Percentiles rank a stretch among this genome's conserved stretches.
phyloP scores from a whole-genome alignment of 2,113 vertebrate genomes.

The Chaenocephalus aceratus region DNA sequence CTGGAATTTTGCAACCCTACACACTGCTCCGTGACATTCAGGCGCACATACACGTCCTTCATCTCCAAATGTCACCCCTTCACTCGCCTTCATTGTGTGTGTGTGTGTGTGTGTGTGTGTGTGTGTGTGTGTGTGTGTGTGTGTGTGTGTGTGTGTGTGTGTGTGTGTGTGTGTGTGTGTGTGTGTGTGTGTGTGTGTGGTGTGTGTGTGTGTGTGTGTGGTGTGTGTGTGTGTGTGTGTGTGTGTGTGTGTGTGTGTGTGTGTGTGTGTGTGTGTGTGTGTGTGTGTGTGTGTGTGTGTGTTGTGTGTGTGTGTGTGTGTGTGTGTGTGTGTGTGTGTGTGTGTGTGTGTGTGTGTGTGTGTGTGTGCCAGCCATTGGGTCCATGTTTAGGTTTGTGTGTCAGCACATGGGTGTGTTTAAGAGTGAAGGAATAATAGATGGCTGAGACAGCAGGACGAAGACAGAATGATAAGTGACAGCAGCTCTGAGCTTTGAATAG shows the following conservation, averaged over 20 bases:
- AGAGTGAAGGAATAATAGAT: slow-evolving; percentile 45
- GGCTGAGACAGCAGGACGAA: slow-evolving; percentile 64
- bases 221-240: neutral
- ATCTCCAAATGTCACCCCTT: slow-evolving; percentile 63
- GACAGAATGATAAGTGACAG: slow-evolving; percentile 61
- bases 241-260: neutral
- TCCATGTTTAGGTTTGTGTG: slow-evolving; percentile 9
- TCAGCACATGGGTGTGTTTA: slow-evolving; percentile 36
- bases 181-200: neutral
- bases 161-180: slow-evolving; percentile 6
- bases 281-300: neutral
- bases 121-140: neutral
- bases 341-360: slow-evolving; percentile 1
- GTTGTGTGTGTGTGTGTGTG: too few species aligned
- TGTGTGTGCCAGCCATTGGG: neutral
- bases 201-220: neutral
- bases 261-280: neutral
- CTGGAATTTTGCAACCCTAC: too few species aligned
- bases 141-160: slow-evolving; percentile 1
- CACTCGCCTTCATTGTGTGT: slow-evolving; percentile 36
- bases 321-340: neutral
- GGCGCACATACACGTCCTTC: slow-evolving; percentile 1
- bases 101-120: neutral
- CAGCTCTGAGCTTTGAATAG: slow-evolving; percentile 54
- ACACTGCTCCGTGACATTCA: slow-evolving; percentile 53